Base-by-base conservation (phyloP, 2,888 invertebrate species). In the Eupithecia subumbrata region DNA sequence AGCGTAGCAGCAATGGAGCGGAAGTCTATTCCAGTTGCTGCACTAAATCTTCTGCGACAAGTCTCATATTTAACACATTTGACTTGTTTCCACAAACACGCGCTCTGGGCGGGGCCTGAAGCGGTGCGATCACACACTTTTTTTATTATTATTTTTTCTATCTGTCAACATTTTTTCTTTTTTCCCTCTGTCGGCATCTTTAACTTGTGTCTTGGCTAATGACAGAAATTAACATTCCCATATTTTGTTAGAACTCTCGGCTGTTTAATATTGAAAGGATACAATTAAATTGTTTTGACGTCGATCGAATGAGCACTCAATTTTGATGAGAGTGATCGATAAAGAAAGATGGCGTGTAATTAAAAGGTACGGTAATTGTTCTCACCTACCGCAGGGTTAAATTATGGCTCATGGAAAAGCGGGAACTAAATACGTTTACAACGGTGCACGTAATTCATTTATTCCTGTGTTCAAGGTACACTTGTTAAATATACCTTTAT, bases 191-290 rank as follows among this genome's bases (percentile, higher is more conserved):
- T 90, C 91, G 91, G 90, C 92, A 87, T 92, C 89, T 87, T 86
- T 86, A 87, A 85, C 86, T 88, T 87, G 83, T 85, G 89, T 90
- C 89, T 88, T 87, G 85, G 89, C 90, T 94, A 94, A 94, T 94
- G 93, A 94, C 90, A 90, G 89, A 90, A 92, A 94, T 93, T 93
- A 93, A 92, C 90, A 90, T 92, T 91, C 92, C 85, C 89, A 89
- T 90, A 91, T 91, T 91, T 92, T 88, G 91, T 91, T 88, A 91
- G 91, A 91, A 89, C 87, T 86, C 87, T 87, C 87, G 85, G 86
- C 85, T 86, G 85, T 66, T 70, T 70, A 87, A 86, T 83, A 85
- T 83, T 82, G 82, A 84, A 84, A 85, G 84, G 83, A 81, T 82
- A 83, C 83, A 85, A 84, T 84, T 86, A 87, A 84, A 78, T 68